Conservation (phyloP, 2,113 vertebrate species). For the Peromyscus maniculatus region DNA sequence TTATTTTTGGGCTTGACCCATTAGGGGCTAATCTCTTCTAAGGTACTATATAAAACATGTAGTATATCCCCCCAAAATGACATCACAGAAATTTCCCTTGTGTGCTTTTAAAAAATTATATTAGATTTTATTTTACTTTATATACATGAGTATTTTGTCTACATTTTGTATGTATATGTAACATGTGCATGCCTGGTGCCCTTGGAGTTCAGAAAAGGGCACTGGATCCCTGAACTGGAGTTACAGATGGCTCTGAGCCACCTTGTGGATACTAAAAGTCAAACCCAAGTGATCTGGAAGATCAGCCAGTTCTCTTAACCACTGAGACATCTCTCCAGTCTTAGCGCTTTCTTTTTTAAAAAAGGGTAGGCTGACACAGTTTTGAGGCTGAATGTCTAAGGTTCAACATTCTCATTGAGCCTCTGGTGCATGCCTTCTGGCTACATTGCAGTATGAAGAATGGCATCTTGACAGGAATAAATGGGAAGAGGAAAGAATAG, state of each 20-base stretch:
- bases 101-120: not conserved
- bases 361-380: not conserved
- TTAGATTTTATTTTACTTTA: not conserved
- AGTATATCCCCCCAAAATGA: not conserved
- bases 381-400: not conserved
- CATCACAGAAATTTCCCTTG: not conserved
- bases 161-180: not conserved
- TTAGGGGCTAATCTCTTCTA: not conserved
- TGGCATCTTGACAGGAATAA: not conserved
- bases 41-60: not conserved
- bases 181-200: not conserved
- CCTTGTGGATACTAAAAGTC: not conserved
- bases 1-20: not conserved
- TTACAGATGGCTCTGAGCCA: not conserved
- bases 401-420: rapidly evolving
- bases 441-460: too few species aligned
- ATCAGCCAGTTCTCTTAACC: not conserved
- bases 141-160: not conserved
- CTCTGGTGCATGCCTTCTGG: not conserved
- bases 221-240: not conserved
- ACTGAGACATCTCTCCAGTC: not conserved
- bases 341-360: not conserved
- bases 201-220: not conserved
- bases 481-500: not conserved
- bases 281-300: not conserved